Percentiles rank a stretch among this genome's conserved stretches.
Conservation (phyloP, 2,113 vertebrate genomes). For the Neolamprologus sp. region DNA sequence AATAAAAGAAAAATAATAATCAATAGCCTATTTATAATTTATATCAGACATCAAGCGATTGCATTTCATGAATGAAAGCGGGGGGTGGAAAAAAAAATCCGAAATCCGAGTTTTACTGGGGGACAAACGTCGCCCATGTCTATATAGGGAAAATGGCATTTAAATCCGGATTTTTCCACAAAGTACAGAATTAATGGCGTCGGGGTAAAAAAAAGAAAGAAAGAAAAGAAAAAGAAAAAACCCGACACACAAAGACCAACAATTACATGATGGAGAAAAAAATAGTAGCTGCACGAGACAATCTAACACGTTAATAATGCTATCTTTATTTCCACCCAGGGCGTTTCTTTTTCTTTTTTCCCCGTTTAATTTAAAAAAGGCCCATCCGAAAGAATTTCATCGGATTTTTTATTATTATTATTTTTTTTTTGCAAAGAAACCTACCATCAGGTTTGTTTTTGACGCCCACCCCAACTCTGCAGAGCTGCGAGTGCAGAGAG, state of each 20-base stretch:
- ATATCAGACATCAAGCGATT: not conserved
- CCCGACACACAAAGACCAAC: conserved; percentile 23
- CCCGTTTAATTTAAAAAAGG: conserved; percentile 28
- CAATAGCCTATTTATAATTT: conserved; percentile 37
- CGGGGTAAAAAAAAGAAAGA: not conserved
- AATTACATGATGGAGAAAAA: not conserved
- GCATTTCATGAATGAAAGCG: conserved; percentile 38
- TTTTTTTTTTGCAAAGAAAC: conserved; percentile 60
- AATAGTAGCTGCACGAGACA: not conserved
- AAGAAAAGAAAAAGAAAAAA: not conserved
- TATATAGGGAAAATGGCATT: not conserved
- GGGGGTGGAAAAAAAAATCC: not conserved
- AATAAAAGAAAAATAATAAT: conserved; percentile 16
- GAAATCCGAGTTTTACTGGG: not conserved
- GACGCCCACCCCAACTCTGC: conserved; percentile 79
- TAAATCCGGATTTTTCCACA: not conserved
- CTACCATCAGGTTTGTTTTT: conserved; percentile 75
- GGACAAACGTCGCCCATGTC: not conserved
- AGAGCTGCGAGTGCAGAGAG: conserved; percentile 63
- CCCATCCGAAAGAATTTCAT: conserved; percentile 45
- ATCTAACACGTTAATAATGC: not conserved
- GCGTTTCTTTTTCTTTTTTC: not conserved
- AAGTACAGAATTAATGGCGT: conserved; percentile 16
- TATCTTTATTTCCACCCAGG: not conserved
- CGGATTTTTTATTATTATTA: not conserved